Percentiles rank a stretch among this genome's conserved stretches.
phyloP scores from a whole-genome alignment of 2,113 vertebrate genomes.

The Phylloscopus whistleri region DNA sequence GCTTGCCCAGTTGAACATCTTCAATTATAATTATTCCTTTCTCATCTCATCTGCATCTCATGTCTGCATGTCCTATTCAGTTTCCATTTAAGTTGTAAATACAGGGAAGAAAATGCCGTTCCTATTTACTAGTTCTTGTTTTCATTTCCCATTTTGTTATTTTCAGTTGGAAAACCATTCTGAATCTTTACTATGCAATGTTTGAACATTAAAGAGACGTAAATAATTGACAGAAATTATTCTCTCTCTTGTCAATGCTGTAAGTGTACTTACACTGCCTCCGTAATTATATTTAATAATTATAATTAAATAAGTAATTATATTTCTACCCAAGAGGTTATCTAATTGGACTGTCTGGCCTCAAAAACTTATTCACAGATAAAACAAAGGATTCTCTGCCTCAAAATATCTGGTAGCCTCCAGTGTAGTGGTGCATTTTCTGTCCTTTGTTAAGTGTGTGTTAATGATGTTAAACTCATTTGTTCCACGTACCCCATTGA shows the following conservation, averaged over 20 bases:
- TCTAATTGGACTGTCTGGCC: not conserved
- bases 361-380: not conserved
- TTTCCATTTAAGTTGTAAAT: not conserved
- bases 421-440: too few species aligned
- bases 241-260: not conserved
- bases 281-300: not conserved
- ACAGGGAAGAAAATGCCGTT: not conserved
- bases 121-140: not conserved
- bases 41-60: not conserved
- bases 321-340: not conserved
- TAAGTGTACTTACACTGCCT: not conserved
- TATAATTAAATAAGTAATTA: not conserved
- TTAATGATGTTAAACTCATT: too few species aligned
- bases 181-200: not conserved
- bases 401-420: not conserved
- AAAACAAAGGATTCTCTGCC: not conserved
- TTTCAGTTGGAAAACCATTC: not conserved
- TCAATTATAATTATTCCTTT: not conserved
- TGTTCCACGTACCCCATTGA: too few species aligned
- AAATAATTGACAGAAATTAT: not conserved
- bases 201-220: not conserved
- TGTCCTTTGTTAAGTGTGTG: too few species aligned
- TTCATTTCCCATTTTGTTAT: not conserved
- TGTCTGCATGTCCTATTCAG: not conserved
- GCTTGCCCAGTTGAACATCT: not conserved